A percentile compares a stretch with the other conserved stretches of the same genome.
Evolutionary conservation across 2,113 vertebrate species (phyloP).

Genomic region (Atrichornis clamosus): DNA sequence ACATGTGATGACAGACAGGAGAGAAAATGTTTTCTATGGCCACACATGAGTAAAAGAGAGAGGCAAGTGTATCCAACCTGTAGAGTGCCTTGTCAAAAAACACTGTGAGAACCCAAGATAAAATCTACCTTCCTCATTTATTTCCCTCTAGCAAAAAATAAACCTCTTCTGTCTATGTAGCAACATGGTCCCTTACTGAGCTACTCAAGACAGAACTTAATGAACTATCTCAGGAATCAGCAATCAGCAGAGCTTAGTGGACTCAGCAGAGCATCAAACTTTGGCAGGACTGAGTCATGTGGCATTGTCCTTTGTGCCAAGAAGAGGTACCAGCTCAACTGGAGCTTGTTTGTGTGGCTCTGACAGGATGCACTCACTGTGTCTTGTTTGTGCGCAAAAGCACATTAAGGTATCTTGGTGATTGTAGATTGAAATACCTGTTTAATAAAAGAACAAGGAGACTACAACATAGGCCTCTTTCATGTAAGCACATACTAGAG

Average conservation of each 20-base stretch:
- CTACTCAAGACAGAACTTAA: not conserved
- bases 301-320: not conserved
- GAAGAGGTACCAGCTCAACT: not conserved
- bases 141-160: not conserved
- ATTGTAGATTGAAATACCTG: not conserved
- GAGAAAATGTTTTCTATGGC: not conserved
- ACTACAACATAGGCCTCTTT: not conserved
- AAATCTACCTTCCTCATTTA: not conserved
- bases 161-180: not conserved
- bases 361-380: not conserved
- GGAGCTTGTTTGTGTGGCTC: not conserved
- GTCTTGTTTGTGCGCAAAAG: not conserved
- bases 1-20: not conserved
- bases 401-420: not conserved
- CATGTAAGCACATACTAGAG: not conserved
- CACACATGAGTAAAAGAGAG: not conserved
- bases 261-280: not conserved
- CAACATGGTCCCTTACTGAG: not conserved
- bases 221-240: not conserved
- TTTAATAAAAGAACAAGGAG: not conserved
- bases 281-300: not conserved
- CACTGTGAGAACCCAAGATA: not conserved
- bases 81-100: not conserved
- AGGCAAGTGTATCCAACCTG: not conserved
- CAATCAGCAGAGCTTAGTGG: not conserved